Evolutionary conservation across 2,113 vertebrate species (phyloP), one percentile per base, ranked within the genome.

Genomic region (Pampusana beccarii): DNA sequence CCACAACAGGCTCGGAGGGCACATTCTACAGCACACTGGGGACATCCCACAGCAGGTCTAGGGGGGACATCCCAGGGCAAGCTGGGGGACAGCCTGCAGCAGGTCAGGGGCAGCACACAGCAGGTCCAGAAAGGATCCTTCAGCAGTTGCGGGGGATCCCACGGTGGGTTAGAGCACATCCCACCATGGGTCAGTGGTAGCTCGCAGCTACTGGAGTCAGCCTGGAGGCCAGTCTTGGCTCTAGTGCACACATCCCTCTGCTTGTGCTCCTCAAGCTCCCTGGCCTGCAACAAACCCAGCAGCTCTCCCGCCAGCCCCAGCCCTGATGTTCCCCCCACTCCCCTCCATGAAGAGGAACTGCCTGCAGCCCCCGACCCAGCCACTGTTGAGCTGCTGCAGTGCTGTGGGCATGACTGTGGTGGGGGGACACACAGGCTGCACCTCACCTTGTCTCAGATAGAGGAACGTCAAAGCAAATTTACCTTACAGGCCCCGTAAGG

Each of bases 251-350:
- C 0, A 2, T 26, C 33, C 9, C 6, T 87, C 65, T 58, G 36
- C 46, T 26, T 16, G 6, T 34, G 31, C 25, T 14, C n/a, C 74
- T 62, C 48, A 62, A 48, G 9, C 21, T 57, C 31, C 31, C 54
- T 12, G 24, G 9, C 7, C 40, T 28, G 51, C 23, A 66, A n/a
- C n/a, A 73, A 24, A 8, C 5, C 12, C 48, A 69, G 60, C 36
- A n/a, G 19, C 46, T 77, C 14, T 70, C 24, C 79, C 24, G 36
- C 16, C 19, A 51, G 12, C 11, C 42, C 16, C 70, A 21, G 28
- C 13, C 4, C 16, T 2, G 0, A 1, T 18, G 21, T 16, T n/a
- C 1, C 5, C 10, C 8, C 15, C 3, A 3, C 11, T 40, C 24
- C 29, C 9, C 11, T 58, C 42, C 57, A 8, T 29, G 75, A 75